phyloP scores from a whole-genome alignment of 2,888 invertebrate species.

The Caenorhabditis macrosperma region DNA sequence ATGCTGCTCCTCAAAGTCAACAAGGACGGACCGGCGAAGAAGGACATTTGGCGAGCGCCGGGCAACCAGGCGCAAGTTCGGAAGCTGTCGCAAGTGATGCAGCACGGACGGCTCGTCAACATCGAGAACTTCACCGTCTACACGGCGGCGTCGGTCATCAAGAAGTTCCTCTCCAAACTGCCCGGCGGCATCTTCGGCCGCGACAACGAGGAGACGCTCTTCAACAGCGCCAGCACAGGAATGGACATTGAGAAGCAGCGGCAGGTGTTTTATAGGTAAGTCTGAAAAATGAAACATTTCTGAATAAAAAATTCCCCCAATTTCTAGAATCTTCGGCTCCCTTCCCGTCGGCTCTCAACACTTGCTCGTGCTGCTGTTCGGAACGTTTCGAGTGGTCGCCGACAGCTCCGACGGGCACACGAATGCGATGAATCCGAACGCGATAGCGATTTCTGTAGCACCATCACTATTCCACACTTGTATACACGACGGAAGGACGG shows the following conservation, averaged over 20 bases:
- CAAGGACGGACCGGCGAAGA: conserved; percentile 93
- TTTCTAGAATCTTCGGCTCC: conserved; percentile 88
- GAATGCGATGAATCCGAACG: conserved; percentile 95
- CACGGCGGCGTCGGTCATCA: conserved; percentile 97
- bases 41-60: conserved; percentile 95
- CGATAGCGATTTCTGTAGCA: conserved; percentile 94
- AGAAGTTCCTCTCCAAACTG: conserved; percentile 96
- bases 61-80: conserved; percentile 87
- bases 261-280: conserved; percentile 91
- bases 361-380: conserved; percentile 93
- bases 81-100: conserved; percentile 80
- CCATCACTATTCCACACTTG: conserved; percentile 97
- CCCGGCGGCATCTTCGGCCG: conserved; percentile 96
- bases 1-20: conserved; percentile 88
- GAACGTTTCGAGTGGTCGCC: conserved; percentile 95
- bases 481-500: conserved; percentile 90
- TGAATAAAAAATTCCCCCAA: too few species aligned
- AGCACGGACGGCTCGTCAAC: conserved; percentile 80
- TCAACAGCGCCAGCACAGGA: conserved; percentile 89
- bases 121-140: conserved; percentile 91
- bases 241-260: conserved; percentile 87
- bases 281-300: too few species aligned
- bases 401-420: conserved; percentile 91
- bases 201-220: conserved; percentile 91
- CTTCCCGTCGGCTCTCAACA: conserved; percentile 91